These are phyloP conservation scores for Coreius guichenoti DNA, from an alignment of 2,797 vertebrate genomes.

Conservation along the genomic window DNA sequence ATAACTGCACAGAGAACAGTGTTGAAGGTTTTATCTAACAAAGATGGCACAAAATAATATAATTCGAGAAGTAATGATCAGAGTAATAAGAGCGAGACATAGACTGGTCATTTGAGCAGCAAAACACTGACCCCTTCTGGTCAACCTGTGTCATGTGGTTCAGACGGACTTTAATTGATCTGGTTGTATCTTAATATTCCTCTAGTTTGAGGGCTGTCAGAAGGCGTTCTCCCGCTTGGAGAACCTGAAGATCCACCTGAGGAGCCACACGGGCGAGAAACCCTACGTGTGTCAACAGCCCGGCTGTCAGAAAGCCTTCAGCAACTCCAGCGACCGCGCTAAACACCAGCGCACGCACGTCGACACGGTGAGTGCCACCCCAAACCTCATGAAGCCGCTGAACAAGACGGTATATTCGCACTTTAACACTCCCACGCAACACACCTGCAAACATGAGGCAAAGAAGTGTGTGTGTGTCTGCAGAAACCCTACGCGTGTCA, in stretches of 20 bases:
- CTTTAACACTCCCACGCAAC: slow-evolving; percentile 10
- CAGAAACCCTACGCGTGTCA: slow-evolving; percentile 98
- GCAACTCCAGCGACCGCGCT: slow-evolving; percentile 97
- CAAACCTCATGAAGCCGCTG: neutral
- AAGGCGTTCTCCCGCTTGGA: slow-evolving; percentile 97
- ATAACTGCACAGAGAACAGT: neutral
- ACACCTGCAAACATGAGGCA: slow-evolving; percentile 14
- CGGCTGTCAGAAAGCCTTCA: slow-evolving; percentile 96
- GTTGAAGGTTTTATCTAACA: neutral
- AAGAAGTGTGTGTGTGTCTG: slow-evolving; percentile 41
- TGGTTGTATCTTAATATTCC: slow-evolving; percentile 34
- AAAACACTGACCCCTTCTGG: slow-evolving; percentile 80
- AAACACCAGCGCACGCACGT: slow-evolving; percentile 98
- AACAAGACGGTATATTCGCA: neutral
- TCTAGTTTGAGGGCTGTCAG: slow-evolving; percentile 93
- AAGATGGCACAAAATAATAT: neutral
- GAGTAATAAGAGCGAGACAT: neutral
- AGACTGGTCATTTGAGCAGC: slow-evolving; percentile 54
- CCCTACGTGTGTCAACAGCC: slow-evolving; percentile 93
- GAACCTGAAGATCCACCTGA: slow-evolving; percentile 97
- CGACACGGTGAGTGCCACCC: slow-evolving; percentile 88
- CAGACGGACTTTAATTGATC: neutral
- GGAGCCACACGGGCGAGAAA: slow-evolving; percentile 97
- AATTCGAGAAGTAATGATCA: neutral
- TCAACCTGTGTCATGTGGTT: slow-evolving; percentile 22